Base-by-base conservation (phyloP, 2,113 vertebrate species). In the Notarius lentiginosus region DNA sequence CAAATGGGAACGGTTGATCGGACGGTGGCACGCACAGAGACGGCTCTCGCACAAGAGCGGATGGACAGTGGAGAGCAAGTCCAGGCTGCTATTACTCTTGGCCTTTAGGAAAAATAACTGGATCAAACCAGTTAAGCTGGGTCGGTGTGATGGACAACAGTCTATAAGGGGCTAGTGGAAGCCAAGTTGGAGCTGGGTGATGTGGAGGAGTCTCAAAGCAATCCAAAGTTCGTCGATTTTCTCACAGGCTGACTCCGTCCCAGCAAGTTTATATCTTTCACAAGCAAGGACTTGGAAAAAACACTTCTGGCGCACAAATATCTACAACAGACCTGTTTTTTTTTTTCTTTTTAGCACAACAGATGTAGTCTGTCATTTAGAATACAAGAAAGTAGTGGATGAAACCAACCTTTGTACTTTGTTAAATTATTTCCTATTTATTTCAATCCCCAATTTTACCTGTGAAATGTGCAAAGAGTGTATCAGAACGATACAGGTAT, bases 401-500 rank as follows among this genome's bases (percentile, higher is more conserved):
- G 73, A 41, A 89, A 90, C 27, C 77, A 53, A 81, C 79, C 92
- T 88, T 92, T 92, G 84, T 92, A 92, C 88, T 82, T 83, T 6
- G 47, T 88, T 94, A 94, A 95, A 84, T 94, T 95, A 96, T 94
- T 87, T 85, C 84, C 70, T 94, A 94, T 94, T 94, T 94, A 94
- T 93, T 88, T 91, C 87, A 27, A 65, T 89, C 15, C 79, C 66
- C 56, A 90, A 89, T 86, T 22, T 73, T 90, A 92, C 91, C 83
- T 93, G 91, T 90, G 92, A 89, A 41, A 90, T 89, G 84, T 91
- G 84, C 84, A 84, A 83, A 66, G 81, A 27, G 30, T 81, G 82
- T 76, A 41, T 72, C 66, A 60, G 56, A 82, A 80, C 22, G 66
- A 87, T 83, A 58, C 68, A 88, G 41, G 66, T 86, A 61, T 79